Base-by-base conservation (phyloP, 1,140 invertebrate species). In the Lamellibrachia luymesi region DNA sequence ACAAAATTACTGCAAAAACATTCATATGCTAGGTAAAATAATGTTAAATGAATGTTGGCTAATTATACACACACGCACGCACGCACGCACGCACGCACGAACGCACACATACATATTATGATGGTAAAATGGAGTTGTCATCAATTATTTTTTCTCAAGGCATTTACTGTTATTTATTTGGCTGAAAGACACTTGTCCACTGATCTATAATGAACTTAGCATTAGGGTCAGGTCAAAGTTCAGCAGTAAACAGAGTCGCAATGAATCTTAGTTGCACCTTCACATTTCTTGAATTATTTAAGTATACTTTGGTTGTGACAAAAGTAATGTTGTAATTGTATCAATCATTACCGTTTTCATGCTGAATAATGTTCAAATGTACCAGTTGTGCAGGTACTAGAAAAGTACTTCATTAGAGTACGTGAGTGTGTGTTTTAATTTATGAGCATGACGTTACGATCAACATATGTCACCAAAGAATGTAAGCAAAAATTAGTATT, bases 191-290 rank as follows among this genome's bases (percentile, higher is more conserved):
- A 80, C 17, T 80, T 80, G 17, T 80, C 2, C 4, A 22, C 25
- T 80, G 64, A 80, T 22, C 64, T 2, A 10, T 80, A 17, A 80
- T 80, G 64, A 80, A 80, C 64, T 80, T 80, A 22, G 13, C 13
- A 80, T 80, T 8, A 80, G 64, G 64, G 13, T 17, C 25, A 50
- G 38, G 49, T 90, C 50, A n/a, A 92, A 94, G 38, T 51, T 50
- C 8, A 89, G 38, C 7, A 92, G 22, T 51, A 94, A 64, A 22
- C 38, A 80, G 49, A 93, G 13, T 49, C 38, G 50, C 56, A 80
- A 92, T 90, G n/a, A 91, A 50, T 93, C 52, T 91, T 96, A 17
- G 64, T 80, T 80, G 52, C 25, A 80, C 17, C 2, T 80, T 80
- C 64, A 22, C 2, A 8, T 80, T 80, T 80, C 17, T 4, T 80